These are phyloP conservation scores for Parelbella ahira DNA, from an alignment of 2,888 invertebrate species.

Conservation along the genomic window DNA sequence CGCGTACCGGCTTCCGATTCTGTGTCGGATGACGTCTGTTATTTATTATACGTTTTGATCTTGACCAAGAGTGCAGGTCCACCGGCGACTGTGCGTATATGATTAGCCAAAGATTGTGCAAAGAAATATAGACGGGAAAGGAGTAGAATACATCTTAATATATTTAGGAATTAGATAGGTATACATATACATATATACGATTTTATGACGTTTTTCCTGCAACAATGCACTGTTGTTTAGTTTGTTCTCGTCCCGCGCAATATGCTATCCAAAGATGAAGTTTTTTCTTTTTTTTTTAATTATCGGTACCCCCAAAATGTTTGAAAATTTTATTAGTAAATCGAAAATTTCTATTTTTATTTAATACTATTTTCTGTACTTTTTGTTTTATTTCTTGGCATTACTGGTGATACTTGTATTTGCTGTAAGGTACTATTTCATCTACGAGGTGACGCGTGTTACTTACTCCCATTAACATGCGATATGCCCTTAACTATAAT, in stretches of 20 bases:
- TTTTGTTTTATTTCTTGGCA: no score
- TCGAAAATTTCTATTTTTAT: no score
- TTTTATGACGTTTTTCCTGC: constrained; percentile 20
- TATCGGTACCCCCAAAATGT: constrained; percentile 10
- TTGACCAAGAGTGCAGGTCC: background rate
- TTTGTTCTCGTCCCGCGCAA: constrained; percentile 23
- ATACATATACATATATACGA: no score
- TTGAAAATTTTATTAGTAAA: constrained; percentile 1
- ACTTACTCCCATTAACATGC: no score
- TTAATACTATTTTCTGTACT: no score
- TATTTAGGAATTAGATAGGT: constrained; percentile 22
- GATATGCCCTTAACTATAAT: no score
- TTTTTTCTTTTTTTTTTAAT: constrained; percentile 16
- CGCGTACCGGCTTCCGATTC: no score
- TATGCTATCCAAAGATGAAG: constrained; percentile 30
- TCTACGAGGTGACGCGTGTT: no score
- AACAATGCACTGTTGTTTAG: constrained; percentile 9
- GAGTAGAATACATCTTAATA: constrained; percentile 10
- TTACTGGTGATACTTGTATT: no score
- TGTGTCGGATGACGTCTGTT: no score
- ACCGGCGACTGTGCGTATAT: constrained; percentile 3
- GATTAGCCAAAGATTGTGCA: constrained; percentile 22
- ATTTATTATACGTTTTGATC: no score
- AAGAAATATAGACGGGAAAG: constrained; percentile 11
- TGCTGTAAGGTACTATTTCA: no score